phyloP scores from a whole-genome alignment of 2,888 invertebrate species.

The Chesias legatella region DNA sequence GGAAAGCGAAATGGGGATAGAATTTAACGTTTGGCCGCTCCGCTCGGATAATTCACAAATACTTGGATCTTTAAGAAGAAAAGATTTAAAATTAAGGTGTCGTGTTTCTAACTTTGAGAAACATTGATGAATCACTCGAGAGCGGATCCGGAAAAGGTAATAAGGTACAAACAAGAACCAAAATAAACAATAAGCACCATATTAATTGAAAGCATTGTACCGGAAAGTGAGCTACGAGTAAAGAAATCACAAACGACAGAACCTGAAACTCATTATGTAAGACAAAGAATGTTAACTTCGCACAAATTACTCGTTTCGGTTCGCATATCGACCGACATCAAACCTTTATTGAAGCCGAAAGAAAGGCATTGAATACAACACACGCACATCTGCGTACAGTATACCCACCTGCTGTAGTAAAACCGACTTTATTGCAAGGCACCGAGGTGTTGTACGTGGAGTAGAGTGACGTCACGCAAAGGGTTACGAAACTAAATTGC shows the following conservation, averaged over 20 bases:
- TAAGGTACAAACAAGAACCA: constrained; percentile 1
- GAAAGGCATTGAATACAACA: constrained; percentile 30
- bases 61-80: neutral
- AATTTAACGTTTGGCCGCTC: constrained; percentile 2
- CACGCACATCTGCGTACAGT: constrained; percentile 23
- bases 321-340: constrained; percentile 28
- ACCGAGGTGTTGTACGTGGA: constrained; percentile 23
- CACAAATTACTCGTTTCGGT: constrained; percentile 26
- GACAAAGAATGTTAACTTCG: constrained; percentile 19
- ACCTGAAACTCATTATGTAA: constrained; percentile 7
- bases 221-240: neutral
- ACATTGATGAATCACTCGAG: constrained; percentile 19
- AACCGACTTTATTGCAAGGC: constrained; percentile 23
- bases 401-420: constrained; percentile 12
- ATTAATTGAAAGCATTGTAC: constrained; percentile 1
- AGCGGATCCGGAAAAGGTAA: constrained; percentile 4
- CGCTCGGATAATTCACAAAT: too few relatives aligned
- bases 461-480: constrained; percentile 36
- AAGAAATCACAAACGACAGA: constrained; percentile 4
- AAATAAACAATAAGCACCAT: constrained; percentile 1
- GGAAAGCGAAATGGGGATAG: constrained; percentile 10
- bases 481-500: constrained; percentile 53
- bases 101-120: constrained; percentile 2
- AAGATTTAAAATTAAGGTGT: neutral
- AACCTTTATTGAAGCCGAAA: constrained; percentile 35